Percentiles rank a stretch among this genome's conserved stretches.
These are phyloP conservation scores for Mimas tiliae DNA, from an alignment of 2,888 invertebrate species.

Conservation along the genomic window DNA sequence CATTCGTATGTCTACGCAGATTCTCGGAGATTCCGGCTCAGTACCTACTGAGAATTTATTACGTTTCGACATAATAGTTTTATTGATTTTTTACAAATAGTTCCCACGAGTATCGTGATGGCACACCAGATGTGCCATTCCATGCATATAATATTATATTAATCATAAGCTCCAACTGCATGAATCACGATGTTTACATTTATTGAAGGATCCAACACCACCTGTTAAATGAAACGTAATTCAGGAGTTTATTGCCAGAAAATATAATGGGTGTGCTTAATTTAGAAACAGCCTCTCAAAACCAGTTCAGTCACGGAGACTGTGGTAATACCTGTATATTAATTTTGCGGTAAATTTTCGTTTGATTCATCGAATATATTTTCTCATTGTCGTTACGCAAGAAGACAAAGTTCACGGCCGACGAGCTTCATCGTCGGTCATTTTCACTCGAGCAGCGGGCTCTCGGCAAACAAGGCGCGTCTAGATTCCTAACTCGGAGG, in stretches of 20 bases:
- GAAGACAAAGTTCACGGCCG: constrained; percentile 75
- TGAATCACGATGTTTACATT: background rate
- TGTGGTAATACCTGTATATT: constrained; percentile 24
- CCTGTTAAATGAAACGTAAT: constrained; percentile 4
- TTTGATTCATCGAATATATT: constrained; percentile 54
- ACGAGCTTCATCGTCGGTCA: constrained; percentile 55
- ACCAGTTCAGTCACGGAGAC: constrained; percentile 19
- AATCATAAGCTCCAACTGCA: background rate
- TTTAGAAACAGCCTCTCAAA: constrained; percentile 9
- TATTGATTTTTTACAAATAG: constrained; percentile 62
- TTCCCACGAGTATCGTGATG: constrained; percentile 63
- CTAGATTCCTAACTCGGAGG: constrained; percentile 77
- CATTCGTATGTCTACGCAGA: constrained; percentile 56
- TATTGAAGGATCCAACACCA: background rate
- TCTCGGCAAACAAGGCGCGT: constrained; percentile 69
- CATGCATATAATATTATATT: constrained; percentile 2
- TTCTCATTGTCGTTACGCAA: constrained; percentile 64
- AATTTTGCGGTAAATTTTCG: constrained; percentile 36
- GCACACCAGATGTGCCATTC: background rate
- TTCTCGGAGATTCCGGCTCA: constrained; percentile 74
- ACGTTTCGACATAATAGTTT: constrained; percentile 60
- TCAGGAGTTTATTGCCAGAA: background rate
- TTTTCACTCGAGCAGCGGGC: constrained; percentile 64
- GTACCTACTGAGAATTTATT: constrained; percentile 67
- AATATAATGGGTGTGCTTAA: constrained; percentile 17